Percentiles rank a stretch among this genome's conserved stretches.
Evolutionary conservation across 1,140 invertebrate species (phyloP).

Genomic region (Drosophila kanapiae): DNA sequence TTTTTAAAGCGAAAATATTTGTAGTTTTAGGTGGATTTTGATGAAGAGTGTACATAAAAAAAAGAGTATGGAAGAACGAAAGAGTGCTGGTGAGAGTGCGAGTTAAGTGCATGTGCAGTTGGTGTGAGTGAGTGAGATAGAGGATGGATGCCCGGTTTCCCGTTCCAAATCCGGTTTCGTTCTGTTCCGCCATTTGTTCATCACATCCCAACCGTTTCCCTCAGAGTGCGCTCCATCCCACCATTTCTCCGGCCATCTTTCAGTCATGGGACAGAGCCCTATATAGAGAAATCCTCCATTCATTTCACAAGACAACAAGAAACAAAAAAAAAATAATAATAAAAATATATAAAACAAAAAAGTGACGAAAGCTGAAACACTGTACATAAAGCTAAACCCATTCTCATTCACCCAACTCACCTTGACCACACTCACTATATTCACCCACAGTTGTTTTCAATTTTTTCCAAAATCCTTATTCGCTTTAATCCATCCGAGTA

Average conservation of each 20-base stretch:
- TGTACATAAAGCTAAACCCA: conserved; percentile 49
- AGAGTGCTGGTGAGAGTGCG: background rate
- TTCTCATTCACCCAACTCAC: conserved; percentile 48
- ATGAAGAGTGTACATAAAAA: background rate
- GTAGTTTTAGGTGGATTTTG: background rate
- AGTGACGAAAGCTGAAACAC: conserved; percentile 40
- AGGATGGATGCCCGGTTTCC: conserved; percentile 15
- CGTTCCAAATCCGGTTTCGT: conserved; percentile 17
- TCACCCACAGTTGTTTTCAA: conserved; percentile 43
- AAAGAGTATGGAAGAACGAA: conserved; percentile 18
- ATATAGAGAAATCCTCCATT: background rate
- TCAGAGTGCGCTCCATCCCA: conserved; percentile 18
- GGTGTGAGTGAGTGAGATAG: conserved; percentile 22
- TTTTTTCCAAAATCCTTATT: conserved; percentile 7
- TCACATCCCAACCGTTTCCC: conserved; percentile 4
- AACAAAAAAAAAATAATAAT: background rate
- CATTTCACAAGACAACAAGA: conserved; percentile 10
- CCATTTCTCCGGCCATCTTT: conserved; percentile 33
- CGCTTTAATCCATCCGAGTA: conserved; percentile 12
- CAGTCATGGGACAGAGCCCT: background rate
- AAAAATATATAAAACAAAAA: background rate
- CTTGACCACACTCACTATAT: conserved; percentile 24
- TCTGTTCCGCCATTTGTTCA: conserved; percentile 32
- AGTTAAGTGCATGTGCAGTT: conserved; percentile 12
- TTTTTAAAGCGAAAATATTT: background rate